These are phyloP conservation scores for Andrena cerasifolii DNA, from an alignment of 1,140 invertebrate genomes.

Conservation along the genomic window DNA sequence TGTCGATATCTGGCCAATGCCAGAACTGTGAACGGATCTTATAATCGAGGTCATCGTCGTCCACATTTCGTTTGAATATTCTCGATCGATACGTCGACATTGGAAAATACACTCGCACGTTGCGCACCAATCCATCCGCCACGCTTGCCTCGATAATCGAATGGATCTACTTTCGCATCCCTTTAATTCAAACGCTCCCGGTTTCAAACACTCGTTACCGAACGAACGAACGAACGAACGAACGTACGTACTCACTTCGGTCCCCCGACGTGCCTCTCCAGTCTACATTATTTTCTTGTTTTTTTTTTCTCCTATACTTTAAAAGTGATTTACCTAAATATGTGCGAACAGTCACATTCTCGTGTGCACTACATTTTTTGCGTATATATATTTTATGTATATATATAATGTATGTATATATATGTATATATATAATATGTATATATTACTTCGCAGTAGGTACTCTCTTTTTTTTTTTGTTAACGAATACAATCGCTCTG, in stretches of 20 bases:
- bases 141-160: slow-evolving; percentile 5
- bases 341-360: slow-evolving; percentile 69
- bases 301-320: slow-evolving; percentile 70
- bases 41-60: slow-evolving; percentile 13
- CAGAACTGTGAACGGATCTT: not conserved
- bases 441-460: slow-evolving; percentile 73
- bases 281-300: slow-evolving; percentile 59
- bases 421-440: slow-evolving; percentile 65
- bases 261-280: slow-evolving; percentile 58
- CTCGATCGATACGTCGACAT: slow-evolving; percentile 50
- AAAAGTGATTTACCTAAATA: slow-evolving; percentile 73
- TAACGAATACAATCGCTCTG: slow-evolving; percentile 81
- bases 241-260: slow-evolving; percentile 46
- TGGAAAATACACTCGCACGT: slow-evolving; percentile 47
- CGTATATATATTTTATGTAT: slow-evolving; percentile 69
- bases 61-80: not conserved
- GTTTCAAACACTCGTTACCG: slow-evolving; percentile 26
- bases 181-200: not conserved
- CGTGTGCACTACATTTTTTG: slow-evolving; percentile 67
- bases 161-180: not conserved
- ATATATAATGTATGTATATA: slow-evolving; percentile 62
- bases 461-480: slow-evolving; percentile 66
- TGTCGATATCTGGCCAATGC: not conserved
- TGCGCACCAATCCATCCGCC: slow-evolving; percentile 29
- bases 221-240: slow-evolving; percentile 50